These are phyloP conservation scores for Calephelis nemesis DNA, from an alignment of 1,140 invertebrate genomes.

Conservation along the genomic window DNA sequence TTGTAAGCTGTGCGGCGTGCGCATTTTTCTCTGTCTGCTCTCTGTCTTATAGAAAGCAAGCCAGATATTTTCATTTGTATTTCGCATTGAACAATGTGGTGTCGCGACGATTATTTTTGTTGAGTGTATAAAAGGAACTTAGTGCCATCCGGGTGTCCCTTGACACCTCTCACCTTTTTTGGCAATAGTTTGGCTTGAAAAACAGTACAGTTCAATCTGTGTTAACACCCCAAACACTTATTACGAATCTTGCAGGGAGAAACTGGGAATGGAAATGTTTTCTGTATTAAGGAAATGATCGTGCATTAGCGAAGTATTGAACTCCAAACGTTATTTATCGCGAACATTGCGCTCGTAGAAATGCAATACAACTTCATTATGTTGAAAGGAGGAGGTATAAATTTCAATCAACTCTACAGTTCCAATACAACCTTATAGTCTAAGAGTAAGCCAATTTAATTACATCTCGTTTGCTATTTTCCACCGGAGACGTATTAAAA, in stretches of 20 bases:
- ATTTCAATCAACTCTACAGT: constrained; percentile 47
- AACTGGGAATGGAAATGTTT: constrained; percentile 9
- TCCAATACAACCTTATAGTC: constrained; percentile 40
- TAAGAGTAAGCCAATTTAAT: constrained; percentile 2
- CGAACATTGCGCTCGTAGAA: constrained; percentile 42
- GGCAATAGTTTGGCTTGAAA: too few species aligned
- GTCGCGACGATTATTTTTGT: too few species aligned
- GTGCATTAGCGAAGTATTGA: constrained; percentile 40
- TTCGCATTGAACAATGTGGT: too few species aligned
- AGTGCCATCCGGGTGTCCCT: too few species aligned
- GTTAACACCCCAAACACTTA: neutral
- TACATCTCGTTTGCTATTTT: constrained; percentile 14
- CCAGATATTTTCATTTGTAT: too few species aligned
- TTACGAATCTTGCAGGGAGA: neutral
- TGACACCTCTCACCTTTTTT: too few species aligned
- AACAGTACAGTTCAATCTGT: too few species aligned
- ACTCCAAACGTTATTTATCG: constrained; percentile 43
- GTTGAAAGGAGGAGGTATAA: constrained; percentile 47
- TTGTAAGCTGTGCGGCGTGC: too few species aligned
- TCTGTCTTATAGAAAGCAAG: too few species aligned
- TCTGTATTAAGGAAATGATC: constrained; percentile 20
- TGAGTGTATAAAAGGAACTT: too few species aligned
- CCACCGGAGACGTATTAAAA: neutral
- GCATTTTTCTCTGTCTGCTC: too few species aligned
- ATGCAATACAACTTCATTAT: constrained; percentile 54